phyloP scores from a whole-genome alignment of 2,888 invertebrate species.

The Adelphocoris suturalis region DNA sequence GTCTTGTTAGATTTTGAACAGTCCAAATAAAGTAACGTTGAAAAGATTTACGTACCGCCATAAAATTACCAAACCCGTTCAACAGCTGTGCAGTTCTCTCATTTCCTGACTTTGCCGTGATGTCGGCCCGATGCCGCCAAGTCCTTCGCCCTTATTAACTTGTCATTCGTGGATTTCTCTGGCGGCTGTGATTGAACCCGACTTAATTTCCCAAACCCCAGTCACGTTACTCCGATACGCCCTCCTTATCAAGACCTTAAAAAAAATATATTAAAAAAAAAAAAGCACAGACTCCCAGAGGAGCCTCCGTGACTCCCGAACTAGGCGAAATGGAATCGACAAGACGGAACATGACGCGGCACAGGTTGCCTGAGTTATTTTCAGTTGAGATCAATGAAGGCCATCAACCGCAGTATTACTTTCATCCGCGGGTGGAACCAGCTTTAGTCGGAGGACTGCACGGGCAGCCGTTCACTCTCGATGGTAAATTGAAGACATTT shows the following conservation, averaged over 20 bases:
- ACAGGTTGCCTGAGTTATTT: constrained; percentile 50
- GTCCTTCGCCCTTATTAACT: neutral
- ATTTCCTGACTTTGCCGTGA: neutral
- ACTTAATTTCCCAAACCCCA: neutral
- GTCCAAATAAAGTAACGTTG: too few species aligned
- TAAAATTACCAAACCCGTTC: too few species aligned
- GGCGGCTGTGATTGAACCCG: neutral
- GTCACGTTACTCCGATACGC: constrained; percentile 5
- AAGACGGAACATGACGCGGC: constrained; percentile 16
- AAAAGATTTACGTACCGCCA: too few species aligned
- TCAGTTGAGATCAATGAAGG: constrained; percentile 58
- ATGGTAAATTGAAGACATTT: constrained; percentile 36
- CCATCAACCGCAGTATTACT: constrained; percentile 62
- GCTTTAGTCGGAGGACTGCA: neutral
- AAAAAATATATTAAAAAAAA: neutral
- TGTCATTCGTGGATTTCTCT: neutral
- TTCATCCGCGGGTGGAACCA: neutral
- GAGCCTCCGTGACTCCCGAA: constrained; percentile 8
- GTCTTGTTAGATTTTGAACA: too few species aligned
- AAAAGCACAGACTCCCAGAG: neutral
- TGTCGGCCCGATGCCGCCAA: neutral
- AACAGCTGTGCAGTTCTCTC: too few species aligned
- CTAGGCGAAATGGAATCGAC: neutral
- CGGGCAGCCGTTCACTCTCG: constrained; percentile 19
- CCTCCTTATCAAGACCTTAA: neutral